phyloP scores from a whole-genome alignment of 2,888 invertebrate genomes.

The Molorchus minor region DNA sequence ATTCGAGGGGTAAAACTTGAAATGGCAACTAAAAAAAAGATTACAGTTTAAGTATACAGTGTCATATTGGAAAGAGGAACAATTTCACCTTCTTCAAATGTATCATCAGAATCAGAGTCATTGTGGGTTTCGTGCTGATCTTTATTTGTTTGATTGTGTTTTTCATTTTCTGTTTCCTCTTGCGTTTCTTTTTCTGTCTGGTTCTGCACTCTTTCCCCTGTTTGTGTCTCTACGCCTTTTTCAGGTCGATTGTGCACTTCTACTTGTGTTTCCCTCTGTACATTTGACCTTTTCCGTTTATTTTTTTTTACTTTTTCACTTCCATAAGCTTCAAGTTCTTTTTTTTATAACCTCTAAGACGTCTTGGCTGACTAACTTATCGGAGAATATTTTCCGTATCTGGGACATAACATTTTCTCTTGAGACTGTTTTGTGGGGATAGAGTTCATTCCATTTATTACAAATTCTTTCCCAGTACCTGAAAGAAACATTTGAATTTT shows the following conservation, averaged over 20 bases:
- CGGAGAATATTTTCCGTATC: background rate
- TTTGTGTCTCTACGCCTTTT: too few relatives aligned
- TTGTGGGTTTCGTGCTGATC: background rate
- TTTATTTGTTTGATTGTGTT: background rate
- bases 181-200: too few relatives aligned
- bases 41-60: background rate
- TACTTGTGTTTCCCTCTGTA: too few relatives aligned
- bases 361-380: constrained; percentile 1
- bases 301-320: too few relatives aligned
- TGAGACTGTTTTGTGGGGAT: background rate
- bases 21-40: constrained; percentile 11
- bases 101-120: constrained; percentile 29
- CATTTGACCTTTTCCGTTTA: too few relatives aligned
- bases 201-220: too few relatives aligned
- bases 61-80: background rate
- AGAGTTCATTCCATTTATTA: constrained; percentile 5
- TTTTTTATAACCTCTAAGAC: too few relatives aligned
- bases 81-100: constrained; percentile 32
- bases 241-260: too few relatives aligned
- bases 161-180: background rate
- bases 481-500: background rate
- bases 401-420: background rate
- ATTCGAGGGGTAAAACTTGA: constrained; percentile 18
- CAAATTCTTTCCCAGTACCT: constrained; percentile 9
- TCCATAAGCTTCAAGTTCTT: constrained; percentile 5